phyloP scores from a whole-genome alignment of 2,113 vertebrate genomes.

The Heterotis niloticus region DNA sequence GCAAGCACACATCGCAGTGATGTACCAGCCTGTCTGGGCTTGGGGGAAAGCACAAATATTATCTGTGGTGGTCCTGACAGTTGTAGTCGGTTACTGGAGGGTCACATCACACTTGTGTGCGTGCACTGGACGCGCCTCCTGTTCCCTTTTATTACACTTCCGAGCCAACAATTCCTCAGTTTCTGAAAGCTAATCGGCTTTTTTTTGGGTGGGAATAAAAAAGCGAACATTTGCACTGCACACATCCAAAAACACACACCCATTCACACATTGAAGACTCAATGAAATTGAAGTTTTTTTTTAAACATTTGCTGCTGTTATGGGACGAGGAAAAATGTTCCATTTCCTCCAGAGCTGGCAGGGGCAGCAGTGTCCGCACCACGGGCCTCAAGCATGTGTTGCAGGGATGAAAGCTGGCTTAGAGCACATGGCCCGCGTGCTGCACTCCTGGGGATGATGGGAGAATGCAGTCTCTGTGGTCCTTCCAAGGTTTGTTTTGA shows the following conservation, averaged over 20 bases:
- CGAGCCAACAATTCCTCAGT: no score
- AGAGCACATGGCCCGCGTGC: constrained; percentile 23
- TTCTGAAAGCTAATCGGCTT: no score
- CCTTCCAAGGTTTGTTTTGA: constrained; percentile 67
- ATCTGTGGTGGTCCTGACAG: no score
- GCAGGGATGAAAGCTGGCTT: constrained; percentile 33
- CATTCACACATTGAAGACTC: not conserved
- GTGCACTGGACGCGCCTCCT: no score
- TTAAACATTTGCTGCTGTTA: not conserved
- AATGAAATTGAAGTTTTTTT: not conserved
- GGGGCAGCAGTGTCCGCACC: not conserved
- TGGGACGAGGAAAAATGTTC: not conserved
- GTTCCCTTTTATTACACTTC: no score
- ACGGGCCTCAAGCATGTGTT: not conserved
- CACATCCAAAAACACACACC: not conserved
- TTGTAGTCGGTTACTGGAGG: no score
- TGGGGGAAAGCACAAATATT: no score
- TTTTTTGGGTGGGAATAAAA: no score
- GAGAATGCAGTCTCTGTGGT: constrained; percentile 56
- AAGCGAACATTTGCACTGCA: not conserved
- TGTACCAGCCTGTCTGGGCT: no score
- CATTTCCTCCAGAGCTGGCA: not conserved
- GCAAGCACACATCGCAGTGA: no score
- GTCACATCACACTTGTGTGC: no score
- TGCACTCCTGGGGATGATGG: constrained; percentile 27